Evolutionary conservation across 64 coral and sea anemone species (phyloP), one percentile per base, ranked within the genome.

Genomic region (Pocillopora damicornis): DNA sequence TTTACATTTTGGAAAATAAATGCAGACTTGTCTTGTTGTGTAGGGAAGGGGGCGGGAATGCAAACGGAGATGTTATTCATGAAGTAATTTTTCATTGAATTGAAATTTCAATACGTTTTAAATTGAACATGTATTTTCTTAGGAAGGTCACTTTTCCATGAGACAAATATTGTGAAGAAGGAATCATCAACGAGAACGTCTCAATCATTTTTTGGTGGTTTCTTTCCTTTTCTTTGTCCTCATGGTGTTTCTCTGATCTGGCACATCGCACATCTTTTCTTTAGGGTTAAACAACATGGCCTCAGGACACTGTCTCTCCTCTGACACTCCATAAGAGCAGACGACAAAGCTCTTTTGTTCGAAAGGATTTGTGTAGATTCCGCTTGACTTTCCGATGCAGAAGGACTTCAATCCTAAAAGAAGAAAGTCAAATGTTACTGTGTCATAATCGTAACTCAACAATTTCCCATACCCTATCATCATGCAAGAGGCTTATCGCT

Each of bases 231-330:
- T 76, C 36, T 87, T 42, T 65, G 35, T 67, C 82, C 73, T 56
- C 42, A 51, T 7, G 42, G 35, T 73, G 16, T 77, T 20, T 22
- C 4, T 35, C 9, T 92, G 18, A 37, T 60, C 86, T 36, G 82
- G 73, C 61, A 87, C 9, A 62, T 95, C 93, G 65, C 94, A 95
- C 65, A 95, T 80, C 82, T 92, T 95, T 80, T 95, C 90, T 78
- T 82, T 92, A 11, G 81, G 81, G 15, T 95, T 89, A 57, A 95
- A 95, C 1, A 89, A 36, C 37, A 75, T 62, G 1, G 37, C 80
- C 5, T 76, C 35, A 17, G 90, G 60, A 59, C 93, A 95, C 15
- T 89, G 75, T 59, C 90, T 89, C 61, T 92, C 81, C 63, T 92
- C 90, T 36, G 81, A 79, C 58, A 76, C 59, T 4, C 94, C 87